These are phyloP conservation scores for Carollia perspicillata DNA, from an alignment of 2,113 vertebrate species.

Conservation along the genomic window DNA sequence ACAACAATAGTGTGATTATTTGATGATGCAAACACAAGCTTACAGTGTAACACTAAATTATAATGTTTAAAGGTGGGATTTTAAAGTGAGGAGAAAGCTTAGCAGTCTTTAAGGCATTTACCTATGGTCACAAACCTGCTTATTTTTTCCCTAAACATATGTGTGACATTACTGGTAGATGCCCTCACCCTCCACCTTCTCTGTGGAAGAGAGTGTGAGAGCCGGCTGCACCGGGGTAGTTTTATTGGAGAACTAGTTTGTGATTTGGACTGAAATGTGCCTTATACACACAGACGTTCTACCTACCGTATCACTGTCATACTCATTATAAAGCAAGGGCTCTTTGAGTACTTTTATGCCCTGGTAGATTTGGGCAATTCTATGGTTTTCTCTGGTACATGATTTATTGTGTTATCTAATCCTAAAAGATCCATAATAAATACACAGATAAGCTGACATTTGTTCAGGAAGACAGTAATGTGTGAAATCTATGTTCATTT, in stretches of 20 bases:
- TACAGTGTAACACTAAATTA: background rate
- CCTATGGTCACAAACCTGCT: background rate
- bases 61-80: background rate
- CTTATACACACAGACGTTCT: conserved; percentile 7
- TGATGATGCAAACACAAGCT: background rate
- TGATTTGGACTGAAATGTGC: conserved; percentile 13
- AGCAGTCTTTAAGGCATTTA: conserved; percentile 6
- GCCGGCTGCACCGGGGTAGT: background rate
- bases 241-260: conserved; percentile 40
- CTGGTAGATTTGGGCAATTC: conserved; percentile 42
- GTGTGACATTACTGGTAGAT: background rate
- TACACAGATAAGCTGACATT: conserved; percentile 27
- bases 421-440: conserved; percentile 3
- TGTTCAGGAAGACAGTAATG: background rate
- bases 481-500: conserved; percentile 14
- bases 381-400: conserved; percentile 51
- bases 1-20: background rate
- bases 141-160: background rate
- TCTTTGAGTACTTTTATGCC: conserved; percentile 34
- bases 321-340: conserved; percentile 34
- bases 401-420: conserved; percentile 55
- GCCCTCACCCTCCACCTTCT: background rate
- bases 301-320: background rate
- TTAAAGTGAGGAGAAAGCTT: background rate
- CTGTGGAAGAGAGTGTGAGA: background rate